phyloP scores from a whole-genome alignment of 2,113 vertebrate genomes.

The Macaca fascicularis region DNA sequence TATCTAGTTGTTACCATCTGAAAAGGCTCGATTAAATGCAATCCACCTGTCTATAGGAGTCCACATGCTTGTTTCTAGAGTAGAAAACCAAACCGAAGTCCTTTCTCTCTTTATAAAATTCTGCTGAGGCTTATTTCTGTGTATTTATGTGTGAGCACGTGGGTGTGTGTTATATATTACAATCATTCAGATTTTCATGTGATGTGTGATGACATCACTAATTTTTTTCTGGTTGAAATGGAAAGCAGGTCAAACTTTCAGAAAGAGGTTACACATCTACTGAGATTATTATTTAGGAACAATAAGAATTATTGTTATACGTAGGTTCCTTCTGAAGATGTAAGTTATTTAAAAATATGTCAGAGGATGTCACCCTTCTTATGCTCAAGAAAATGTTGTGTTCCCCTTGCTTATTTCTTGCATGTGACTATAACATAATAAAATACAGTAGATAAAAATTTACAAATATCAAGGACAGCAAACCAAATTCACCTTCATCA shows the following conservation, averaged over 20 bases:
- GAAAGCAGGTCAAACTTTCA: constrained; percentile 1
- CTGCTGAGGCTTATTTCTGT: neutral
- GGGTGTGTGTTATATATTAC: neutral
- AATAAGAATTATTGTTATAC: neutral
- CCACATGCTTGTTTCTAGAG: neutral
- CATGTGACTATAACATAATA: neutral
- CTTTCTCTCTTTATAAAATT: neutral
- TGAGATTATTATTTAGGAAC: neutral
- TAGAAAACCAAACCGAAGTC: neutral
- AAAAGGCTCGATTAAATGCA: neutral
- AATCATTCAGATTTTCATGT: neutral
- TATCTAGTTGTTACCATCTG: neutral
- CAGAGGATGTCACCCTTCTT: neutral
- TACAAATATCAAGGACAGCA: neutral
- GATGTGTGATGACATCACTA: neutral
- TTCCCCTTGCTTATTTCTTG: neutral
- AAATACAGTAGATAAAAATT: neutral
- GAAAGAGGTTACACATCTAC: neutral
- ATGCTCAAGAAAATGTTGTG: neutral
- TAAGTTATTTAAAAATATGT: constrained; percentile 27
- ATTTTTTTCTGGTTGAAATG: neutral
- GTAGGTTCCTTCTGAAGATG: neutral
- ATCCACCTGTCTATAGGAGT: neutral
- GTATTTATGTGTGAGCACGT: neutral
- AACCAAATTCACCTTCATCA: neutral